Base-by-base conservation (phyloP, 2,113 vertebrate genomes). In the Gadus macrocephalus region DNA sequence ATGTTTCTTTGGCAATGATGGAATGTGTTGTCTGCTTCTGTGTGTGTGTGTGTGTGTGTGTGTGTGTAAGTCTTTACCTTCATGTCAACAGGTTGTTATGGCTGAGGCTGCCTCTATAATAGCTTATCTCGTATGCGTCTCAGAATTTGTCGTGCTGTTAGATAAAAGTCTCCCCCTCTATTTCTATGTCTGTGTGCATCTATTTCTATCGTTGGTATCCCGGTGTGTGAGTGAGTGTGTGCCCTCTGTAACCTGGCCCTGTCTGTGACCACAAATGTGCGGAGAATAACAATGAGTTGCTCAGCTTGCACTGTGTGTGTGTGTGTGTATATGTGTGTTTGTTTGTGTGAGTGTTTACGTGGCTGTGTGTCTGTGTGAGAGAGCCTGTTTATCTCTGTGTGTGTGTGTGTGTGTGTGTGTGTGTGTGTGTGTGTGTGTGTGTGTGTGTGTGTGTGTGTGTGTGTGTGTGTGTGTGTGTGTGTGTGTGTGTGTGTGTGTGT, bases 221-320 rank as follows among this genome's bases (percentile, higher is more conserved):
- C 4, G 6, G 31, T 35, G 66, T 53, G 75, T 70, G 69, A 71
- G 65, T 69, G 73, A 75, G 70, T 68, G 62, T 73, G 38, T 59
- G 25, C 28, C 0, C 25, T 60, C 70, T 81, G 71, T 70, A 27
- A 27, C 38, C 72, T 85, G 83, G 75, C 74, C 79, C 81, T 76
- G 83, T 81, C 85, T 85, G 80, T 86, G 88, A 87, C 79, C 83
- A 79, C 75, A 80, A 78, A 73, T 81, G 85, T 88, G 86, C 74
- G 69, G 84, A 84, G 89, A 90, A 90, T 90, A 86, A 82, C 86
- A 90, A 90, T 89, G 85, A 89, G 83, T 72, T 65, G 86, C 66
- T 84, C 72, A 65, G 73, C 66, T 76, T 78, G 35, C 70, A 35
- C 78, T 19, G 68, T 61, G 15, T 49, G 68, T 70, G 27, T 81